Evolutionary conservation across 2,113 vertebrate genomes (phyloP).

Genomic region (Zapus hudsonius): DNA sequence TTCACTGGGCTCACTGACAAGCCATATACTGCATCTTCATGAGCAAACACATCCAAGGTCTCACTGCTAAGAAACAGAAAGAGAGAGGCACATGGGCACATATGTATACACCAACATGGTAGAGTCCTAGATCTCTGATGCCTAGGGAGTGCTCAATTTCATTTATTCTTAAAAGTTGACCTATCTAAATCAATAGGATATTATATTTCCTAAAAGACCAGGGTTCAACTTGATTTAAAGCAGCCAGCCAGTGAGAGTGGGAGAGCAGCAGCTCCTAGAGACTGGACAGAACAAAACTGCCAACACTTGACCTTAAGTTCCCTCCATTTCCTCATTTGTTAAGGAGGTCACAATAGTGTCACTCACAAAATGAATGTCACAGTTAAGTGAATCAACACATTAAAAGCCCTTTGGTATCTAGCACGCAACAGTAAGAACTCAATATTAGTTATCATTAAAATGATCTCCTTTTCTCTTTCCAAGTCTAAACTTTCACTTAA

Average conservation of each 20-base stretch:
- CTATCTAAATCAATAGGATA: conserved; percentile 11
- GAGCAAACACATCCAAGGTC: conserved; percentile 97
- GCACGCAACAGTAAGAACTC: background rate
- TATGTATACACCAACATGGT: background rate
- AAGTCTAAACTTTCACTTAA: no score
- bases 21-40: conserved; percentile 98
- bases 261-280: background rate
- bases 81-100: conserved; percentile 67
- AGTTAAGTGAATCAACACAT: background rate
- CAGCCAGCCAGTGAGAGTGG: background rate
- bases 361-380: conserved; percentile 35
- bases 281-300: background rate
- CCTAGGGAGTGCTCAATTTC: background rate
- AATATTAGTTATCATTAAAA: background rate
- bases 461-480: no score
- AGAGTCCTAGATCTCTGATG: conserved; percentile 37
- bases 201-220: conserved; percentile 41
- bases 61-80: conserved; percentile 88
- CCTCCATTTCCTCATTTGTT: background rate
- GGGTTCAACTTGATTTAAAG: conserved; percentile 48
- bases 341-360: background rate
- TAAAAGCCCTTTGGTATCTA: background rate
- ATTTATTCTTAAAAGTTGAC: conserved; percentile 35
- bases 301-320: background rate
- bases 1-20: conserved; percentile 98